A percentile compares a stretch with the other conserved stretches of the same genome.
phyloP scores from a whole-genome alignment of 2,797 vertebrate species.

The Malurus splendens region DNA sequence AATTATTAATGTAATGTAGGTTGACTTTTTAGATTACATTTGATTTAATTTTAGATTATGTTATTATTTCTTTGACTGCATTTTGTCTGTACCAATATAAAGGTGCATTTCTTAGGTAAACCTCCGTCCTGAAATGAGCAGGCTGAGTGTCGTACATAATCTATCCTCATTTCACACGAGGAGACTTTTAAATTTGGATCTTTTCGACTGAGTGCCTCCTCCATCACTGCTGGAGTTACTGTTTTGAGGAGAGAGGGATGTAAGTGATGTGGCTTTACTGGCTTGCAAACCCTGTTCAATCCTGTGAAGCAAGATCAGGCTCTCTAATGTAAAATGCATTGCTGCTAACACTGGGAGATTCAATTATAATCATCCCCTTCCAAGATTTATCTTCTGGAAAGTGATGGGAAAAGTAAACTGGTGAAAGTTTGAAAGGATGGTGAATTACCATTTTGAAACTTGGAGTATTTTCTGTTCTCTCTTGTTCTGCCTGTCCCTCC shows the following conservation, averaged over 20 bases:
- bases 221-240: slow-evolving; percentile 1
- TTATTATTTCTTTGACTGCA: neutral
- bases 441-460: neutral
- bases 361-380: neutral
- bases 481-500: neutral
- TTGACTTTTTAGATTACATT: slow-evolving; percentile 25
- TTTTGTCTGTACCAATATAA: neutral
- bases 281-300: neutral
- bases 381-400: neutral
- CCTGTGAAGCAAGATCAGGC: neutral
- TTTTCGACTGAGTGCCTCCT: neutral
- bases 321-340: slow-evolving; percentile 40
- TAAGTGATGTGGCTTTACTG: slow-evolving; percentile 3
- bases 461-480: neutral
- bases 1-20: neutral
- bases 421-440: neutral
- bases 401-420: neutral
- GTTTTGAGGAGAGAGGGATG: neutral
- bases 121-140: neutral
- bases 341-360: neutral
- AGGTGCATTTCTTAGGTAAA: neutral
- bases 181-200: slow-evolving; percentile 27
- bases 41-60: slow-evolving; percentile 44
- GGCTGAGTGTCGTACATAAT: neutral
- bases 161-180: neutral